A percentile compares a stretch with the other conserved stretches of the same genome.
These are phyloP conservation scores for Gymnothorax javanicus DNA, from an alignment of 2,797 vertebrate genomes.

Conservation along the genomic window DNA sequence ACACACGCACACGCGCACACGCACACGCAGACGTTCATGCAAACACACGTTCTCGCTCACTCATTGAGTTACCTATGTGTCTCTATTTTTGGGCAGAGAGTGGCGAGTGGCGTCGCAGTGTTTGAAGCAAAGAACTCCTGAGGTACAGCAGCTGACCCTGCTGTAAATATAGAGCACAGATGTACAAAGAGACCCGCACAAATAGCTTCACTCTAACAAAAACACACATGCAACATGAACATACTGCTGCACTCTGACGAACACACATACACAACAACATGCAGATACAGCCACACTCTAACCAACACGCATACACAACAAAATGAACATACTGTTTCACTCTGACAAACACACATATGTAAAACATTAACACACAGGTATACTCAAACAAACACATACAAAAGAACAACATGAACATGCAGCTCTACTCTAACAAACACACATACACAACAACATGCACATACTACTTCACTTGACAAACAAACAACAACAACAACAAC, in stretches of 20 bases:
- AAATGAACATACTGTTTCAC: not conserved
- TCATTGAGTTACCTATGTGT: not conserved
- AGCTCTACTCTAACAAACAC: conserved; percentile 12
- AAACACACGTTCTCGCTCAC: not conserved
- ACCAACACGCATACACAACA: not conserved
- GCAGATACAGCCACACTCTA: not conserved
- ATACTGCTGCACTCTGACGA: conserved; percentile 4
- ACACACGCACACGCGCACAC: not conserved
- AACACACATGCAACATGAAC: not conserved
- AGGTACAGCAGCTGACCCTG: conserved; percentile 1
- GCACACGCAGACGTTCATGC: not conserved
- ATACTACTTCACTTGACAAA: not conserved
- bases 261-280: not conserved
- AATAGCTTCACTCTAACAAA: conserved; percentile 11
- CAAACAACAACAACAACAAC: not conserved
- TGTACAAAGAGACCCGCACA: conserved; percentile 24
- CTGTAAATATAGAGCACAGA: conserved; percentile 10
- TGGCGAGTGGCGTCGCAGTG: not conserved
- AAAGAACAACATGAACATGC: not conserved
- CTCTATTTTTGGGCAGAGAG: conserved; percentile 1
- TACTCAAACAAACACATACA: conserved; percentile 5
- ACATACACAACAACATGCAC: not conserved
- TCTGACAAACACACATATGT: conserved; percentile 22
- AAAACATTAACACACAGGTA: conserved; percentile 4
- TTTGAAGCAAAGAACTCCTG: conserved; percentile 6